A percentile compares a stretch with the other conserved stretches of the same genome.
phyloP scores from a whole-genome alignment of 2,797 vertebrate genomes.

The Fistularia commersonii region DNA sequence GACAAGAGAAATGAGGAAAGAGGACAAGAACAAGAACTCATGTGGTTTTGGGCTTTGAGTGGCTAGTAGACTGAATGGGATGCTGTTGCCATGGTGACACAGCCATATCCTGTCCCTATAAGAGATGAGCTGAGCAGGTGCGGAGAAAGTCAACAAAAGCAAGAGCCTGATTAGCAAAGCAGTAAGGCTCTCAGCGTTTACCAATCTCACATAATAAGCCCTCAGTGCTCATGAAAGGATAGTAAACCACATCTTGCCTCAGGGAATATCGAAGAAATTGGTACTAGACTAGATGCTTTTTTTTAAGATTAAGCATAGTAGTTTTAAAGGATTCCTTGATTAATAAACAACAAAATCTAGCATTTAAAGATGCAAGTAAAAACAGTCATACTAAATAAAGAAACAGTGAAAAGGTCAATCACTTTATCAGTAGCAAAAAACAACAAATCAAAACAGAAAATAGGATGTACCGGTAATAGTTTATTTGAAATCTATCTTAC shows the following conservation, averaged over 20 bases:
- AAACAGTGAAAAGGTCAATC: too few species aligned
- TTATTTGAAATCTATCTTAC: too few species aligned
- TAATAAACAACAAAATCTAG: slow-evolving; percentile 1
- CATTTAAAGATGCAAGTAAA: not conserved
- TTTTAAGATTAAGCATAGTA: too few species aligned
- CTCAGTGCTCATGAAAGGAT: slow-evolving; percentile 44
- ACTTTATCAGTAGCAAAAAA: too few species aligned
- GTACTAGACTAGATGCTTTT: slow-evolving; percentile 23
- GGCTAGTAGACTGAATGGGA: slow-evolving; percentile 67
- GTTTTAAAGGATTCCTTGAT: slow-evolving; percentile 10
- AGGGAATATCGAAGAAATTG: slow-evolving; percentile 25
- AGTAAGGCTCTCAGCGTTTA: slow-evolving; percentile 52
- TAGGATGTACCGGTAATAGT: too few species aligned
- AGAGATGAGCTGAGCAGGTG: slow-evolving; percentile 73
- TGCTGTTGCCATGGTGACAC: slow-evolving; percentile 75
- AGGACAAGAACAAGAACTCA: slow-evolving; percentile 41
- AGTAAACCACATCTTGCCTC: slow-evolving; percentile 23
- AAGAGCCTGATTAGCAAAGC: slow-evolving; percentile 73
- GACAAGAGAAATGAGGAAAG: slow-evolving; percentile 32
- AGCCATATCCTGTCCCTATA: slow-evolving; percentile 51
- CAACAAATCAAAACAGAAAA: too few species aligned
- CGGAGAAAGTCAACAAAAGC: slow-evolving; percentile 67
- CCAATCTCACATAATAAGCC: slow-evolving; percentile 52
- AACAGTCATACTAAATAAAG: too few species aligned
- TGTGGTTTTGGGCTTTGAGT: slow-evolving; percentile 62